Conservation (phyloP, 2,113 vertebrate genomes). For the Ramphastos sulfuratus region DNA sequence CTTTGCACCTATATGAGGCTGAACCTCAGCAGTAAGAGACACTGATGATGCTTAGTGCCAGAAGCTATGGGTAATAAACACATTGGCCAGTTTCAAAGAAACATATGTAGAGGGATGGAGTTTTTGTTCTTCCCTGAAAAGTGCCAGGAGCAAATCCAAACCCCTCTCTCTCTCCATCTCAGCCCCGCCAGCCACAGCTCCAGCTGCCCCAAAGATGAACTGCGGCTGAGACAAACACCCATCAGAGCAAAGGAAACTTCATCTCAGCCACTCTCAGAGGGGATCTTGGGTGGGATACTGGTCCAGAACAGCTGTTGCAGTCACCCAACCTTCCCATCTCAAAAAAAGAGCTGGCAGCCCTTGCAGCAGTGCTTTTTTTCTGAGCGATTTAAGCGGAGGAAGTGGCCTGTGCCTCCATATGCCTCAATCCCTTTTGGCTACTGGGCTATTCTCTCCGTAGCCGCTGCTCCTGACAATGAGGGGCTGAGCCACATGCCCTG, state of each 20-base stretch:
- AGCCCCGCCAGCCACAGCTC: neutral
- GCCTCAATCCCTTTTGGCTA: neutral
- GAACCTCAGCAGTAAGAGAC: neutral
- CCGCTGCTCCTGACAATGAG: neutral
- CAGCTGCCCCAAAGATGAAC: neutral
- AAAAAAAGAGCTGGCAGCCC: neutral
- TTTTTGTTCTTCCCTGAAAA: constrained; percentile 20
- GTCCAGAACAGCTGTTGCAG: neutral
- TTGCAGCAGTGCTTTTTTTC: neutral
- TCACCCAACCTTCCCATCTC: neutral
- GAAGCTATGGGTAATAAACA: constrained; percentile 13
- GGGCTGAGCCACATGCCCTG: constrained; percentile 15
- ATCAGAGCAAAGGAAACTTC: neutral
- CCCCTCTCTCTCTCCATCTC: neutral
- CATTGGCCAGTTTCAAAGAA: neutral
- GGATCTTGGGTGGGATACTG: neutral
- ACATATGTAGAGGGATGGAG: neutral
- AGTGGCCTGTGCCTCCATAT: neutral
- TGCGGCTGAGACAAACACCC: neutral
- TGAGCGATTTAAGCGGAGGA: neutral
- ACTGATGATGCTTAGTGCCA: neutral
- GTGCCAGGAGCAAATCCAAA: neutral
- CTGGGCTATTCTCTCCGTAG: neutral
- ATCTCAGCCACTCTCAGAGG: neutral
- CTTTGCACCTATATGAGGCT: constrained; percentile 1